Base-by-base conservation (phyloP, 2,888 invertebrate species). In the Pycnomerus fuliginosus region DNA sequence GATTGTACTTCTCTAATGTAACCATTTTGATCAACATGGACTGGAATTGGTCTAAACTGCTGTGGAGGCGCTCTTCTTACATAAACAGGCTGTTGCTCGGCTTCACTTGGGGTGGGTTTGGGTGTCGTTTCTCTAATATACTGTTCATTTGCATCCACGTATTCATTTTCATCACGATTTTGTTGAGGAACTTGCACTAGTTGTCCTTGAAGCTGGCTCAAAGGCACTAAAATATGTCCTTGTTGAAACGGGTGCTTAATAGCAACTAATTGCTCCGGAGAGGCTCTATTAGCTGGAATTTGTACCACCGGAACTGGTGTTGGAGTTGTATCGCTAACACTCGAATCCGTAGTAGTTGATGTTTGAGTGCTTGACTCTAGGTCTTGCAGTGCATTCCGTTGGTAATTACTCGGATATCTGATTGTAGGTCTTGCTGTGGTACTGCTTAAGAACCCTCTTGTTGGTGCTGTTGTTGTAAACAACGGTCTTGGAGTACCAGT, bases 381-480 rank as follows among this genome's bases (percentile, higher is more conserved):
- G 48, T 50, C 55, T 31, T 51, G 55, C 5, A 50, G 33, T 10
- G 43, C 35, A 28, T 49, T 53, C 39, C 53, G 48, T 41, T 64
- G 61, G 34, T 61, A 56, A 29, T 61, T 60, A 2, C 44, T 38
- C 0, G 56, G 49, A 44, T 61, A 59, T 14, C 55, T 33, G 3
- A 53, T 15, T 8, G 58, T 59, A n/a, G 64, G 61, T 47, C 64
- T 53, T 22, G 54, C 29, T 11, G 67, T 56, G 10, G 64, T 76
- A 40, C 77, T 71, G 1, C 79, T 79, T 17, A 80, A 69, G 16
- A 80, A 62, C 58, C 81, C 64, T 58, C 82, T 73, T 1, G 83
- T 76, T 14, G 82, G 73, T 0, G 80, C 79, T 0, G 81, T 80
- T 0, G 84, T 85, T 0, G 84, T 84, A 55, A 85, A 85, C 10